phyloP scores from a whole-genome alignment of 2,113 vertebrate genomes.

The Ptychochromis oligacanthus region DNA sequence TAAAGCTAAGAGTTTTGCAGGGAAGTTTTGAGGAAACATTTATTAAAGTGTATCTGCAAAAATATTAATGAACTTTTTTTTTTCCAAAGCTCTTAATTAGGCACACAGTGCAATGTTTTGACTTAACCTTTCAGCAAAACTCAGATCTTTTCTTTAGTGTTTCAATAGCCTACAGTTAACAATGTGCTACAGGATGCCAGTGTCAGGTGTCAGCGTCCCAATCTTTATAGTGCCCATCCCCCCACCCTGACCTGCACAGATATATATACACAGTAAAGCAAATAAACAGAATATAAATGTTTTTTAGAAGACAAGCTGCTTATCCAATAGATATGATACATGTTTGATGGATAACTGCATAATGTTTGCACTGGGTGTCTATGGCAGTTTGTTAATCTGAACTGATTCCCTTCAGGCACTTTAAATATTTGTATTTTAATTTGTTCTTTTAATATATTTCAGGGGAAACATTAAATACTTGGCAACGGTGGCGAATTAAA shows the following conservation, averaged over 20 bases:
- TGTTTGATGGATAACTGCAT: too few species aligned
- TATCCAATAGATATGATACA: not conserved
- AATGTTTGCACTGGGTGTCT: not conserved
- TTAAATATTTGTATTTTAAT: not conserved
- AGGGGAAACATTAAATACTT: not conserved
- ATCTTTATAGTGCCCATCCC: not conserved
- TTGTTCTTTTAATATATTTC: not conserved
- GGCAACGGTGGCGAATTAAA: not conserved
- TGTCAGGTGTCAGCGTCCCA: slow-evolving; percentile 2
- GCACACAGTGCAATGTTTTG: not conserved
- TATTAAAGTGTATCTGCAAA: not conserved
- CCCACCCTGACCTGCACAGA: not conserved
- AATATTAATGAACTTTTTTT: too few species aligned
- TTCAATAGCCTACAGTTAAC: not conserved
- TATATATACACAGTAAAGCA: not conserved
- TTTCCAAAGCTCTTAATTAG: not conserved
- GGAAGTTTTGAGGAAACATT: not conserved
- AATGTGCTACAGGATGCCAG: not conserved
- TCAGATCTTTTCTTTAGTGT: not conserved
- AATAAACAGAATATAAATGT: not conserved
- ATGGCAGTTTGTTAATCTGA: too few species aligned
- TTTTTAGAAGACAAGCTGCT: not conserved
- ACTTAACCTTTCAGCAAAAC: not conserved
- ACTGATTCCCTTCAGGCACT: not conserved
- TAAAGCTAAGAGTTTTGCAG: not conserved